A percentile compares a stretch with the other conserved stretches of the same genome.
phyloP scores from a whole-genome alignment of 2,888 invertebrate species.

The Meghimatium bilineatum region DNA sequence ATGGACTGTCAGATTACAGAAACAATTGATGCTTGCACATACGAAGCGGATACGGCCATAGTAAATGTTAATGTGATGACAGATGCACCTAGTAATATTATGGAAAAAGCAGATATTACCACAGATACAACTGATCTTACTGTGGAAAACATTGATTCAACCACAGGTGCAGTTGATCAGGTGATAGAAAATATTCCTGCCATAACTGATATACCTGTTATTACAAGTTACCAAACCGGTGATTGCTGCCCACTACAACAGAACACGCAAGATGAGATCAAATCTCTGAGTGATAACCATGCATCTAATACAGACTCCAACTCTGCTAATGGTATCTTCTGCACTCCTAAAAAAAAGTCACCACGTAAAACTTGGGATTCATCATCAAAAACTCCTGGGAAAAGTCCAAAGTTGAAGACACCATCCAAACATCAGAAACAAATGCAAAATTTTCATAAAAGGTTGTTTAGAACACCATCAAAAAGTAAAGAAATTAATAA shows the following conservation, averaged over 20 bases:
- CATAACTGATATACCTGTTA: not conserved
- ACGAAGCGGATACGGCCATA: too few relatives aligned
- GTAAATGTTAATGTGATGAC: too few relatives aligned
- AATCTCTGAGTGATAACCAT: not conserved
- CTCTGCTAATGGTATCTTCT: not conserved
- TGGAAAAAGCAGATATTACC: too few relatives aligned
- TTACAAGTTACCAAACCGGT: not conserved
- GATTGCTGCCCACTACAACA: not conserved
- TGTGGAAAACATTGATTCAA: too few relatives aligned
- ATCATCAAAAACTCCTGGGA: not conserved
- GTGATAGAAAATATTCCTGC: not conserved
- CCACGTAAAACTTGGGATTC: not conserved
- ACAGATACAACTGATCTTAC: too few relatives aligned
- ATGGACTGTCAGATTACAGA: not conserved
- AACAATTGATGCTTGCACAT: too few relatives aligned
- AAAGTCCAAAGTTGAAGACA: conserved; percentile 8
- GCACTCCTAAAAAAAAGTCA: not conserved
- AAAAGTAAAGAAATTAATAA: not conserved
- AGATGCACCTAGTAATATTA: too few relatives aligned
- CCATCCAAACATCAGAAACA: not conserved
- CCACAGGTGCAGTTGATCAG: too few relatives aligned
- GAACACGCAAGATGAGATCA: not conserved
- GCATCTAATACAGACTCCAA: not conserved
- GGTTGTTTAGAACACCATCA: conserved; percentile 3
- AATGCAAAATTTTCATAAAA: not conserved